Base-by-base conservation (phyloP, 2,113 vertebrate species). In the Pachypanchax playfairii region DNA sequence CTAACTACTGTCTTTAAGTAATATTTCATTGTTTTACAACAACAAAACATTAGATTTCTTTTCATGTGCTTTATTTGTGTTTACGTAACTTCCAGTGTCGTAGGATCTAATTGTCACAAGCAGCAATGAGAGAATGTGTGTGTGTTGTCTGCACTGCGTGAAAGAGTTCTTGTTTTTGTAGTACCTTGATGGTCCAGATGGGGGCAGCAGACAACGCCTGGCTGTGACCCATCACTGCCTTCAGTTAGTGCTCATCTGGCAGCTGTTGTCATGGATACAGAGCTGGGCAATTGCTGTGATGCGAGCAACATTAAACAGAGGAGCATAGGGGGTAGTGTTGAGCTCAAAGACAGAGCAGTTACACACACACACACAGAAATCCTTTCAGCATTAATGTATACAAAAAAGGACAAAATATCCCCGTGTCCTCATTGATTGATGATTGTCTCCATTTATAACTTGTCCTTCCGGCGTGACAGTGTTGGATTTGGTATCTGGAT, bases 201-300 rank as follows among this genome's bases (percentile, higher is more conserved):
- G 91, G 93, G 93, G 94, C 92, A 90, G 84, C 92, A 90, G 80
- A 85, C 80, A 29, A 69, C 77, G 86, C 71, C 63, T 65, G 86
- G 80, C 61, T 83, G 68, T 70, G 24, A 75, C 43, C 52, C 44
- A 52, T 46, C 59, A 18, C 39, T 26, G 56, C 77, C 62, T 42
- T 53, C 80, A 74, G 55, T 67, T 64, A 75, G 65, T 75, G 56
- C 81, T 87, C 85, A 84, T 89, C 88, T 85, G 52, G 50, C 79
- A 77, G 90, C 89, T 83, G 96, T 99, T 96, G 93, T 95, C 91
- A 96, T 96, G 92, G 95, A 83, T 91, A 98, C 92, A 77, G 73
- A 73, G 71, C 73, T 57, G 6, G 57, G 67, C 74, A 79, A 74
- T 65, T 62, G 70, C 74, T 72, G 80, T 88, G 73, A 87, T 75